Evolutionary conservation across 2,113 vertebrate genomes (phyloP), one percentile per base, ranked within the genome.

Genomic region (Hoplias malabaricus): DNA sequence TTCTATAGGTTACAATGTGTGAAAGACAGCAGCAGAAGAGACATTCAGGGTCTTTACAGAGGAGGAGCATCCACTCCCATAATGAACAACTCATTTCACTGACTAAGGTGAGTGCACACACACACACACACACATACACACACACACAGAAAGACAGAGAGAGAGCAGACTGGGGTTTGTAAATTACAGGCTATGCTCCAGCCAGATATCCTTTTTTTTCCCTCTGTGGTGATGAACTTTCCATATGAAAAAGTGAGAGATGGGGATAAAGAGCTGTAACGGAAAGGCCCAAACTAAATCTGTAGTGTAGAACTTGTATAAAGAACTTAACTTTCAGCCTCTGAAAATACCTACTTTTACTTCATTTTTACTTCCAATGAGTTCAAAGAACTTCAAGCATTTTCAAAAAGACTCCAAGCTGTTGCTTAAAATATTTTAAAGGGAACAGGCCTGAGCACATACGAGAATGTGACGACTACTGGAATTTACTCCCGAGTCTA

Each of bases 131-230:
- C 23, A 72, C 8, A 59, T 27, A 59, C 29, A 48, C 27, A 3
- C 7, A 69, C 27, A 5, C 48, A 75, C 19, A 63, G 23, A 65
- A 56, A 77, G 69, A 73, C 21, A 40, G 29, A 82, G 38, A 54
- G 38, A 80, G 59, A 79, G 73, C 46, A 59, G 46, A 42, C 69
- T 81, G 82, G 81, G 84, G 84, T 82, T 87, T 84, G 42, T 13
- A 84, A 87, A 85, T 84, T 83, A 84, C 74, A 87, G 76, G 65
- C 84, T 85, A 54, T 59, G 33, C 78, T 79, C 63, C 29, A 73
- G 73, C 63, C 78, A 80, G 72, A 79, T 82, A 79, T 85, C 73
- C 75, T 79, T 76, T 77, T 85, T 74, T 82, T 63, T 63, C 81
- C 61, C 78, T 78, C 73, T 74, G 69, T 42, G 78, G 86, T 83